phyloP scores from a whole-genome alignment of 1,140 invertebrate species.

The Parapsyche elsis region DNA sequence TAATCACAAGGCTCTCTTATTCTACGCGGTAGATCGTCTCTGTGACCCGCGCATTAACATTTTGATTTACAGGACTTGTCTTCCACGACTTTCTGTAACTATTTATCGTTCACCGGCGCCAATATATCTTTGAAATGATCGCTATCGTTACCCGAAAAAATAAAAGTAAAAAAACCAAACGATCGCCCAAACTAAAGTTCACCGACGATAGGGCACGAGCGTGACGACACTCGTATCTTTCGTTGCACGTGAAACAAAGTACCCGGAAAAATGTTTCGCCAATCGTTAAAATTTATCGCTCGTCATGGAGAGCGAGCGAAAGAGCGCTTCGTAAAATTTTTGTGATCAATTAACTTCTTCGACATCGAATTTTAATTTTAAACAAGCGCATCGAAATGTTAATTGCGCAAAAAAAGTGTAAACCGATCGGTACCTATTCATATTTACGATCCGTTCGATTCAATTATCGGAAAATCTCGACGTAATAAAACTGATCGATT shows the following conservation, averaged over 20 bases:
- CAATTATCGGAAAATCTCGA: too few species aligned
- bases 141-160: neutral
- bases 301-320: neutral
- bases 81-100: neutral
- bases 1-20: neutral
- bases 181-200: neutral
- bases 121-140: slow-evolving; percentile 11
- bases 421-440: neutral
- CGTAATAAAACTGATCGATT: too few species aligned
- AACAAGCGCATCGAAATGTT: neutral
- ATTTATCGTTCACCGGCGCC: slow-evolving; percentile 1
- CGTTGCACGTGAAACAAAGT: neutral
- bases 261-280: neutral
- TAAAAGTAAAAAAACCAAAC: neutral
- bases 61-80: slow-evolving; percentile 8
- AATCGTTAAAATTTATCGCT: slow-evolving; percentile 26
- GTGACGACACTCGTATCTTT: slow-evolving; percentile 1
- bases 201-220: neutral
- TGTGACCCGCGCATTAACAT: neutral
- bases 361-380: neutral
- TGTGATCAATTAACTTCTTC: neutral
- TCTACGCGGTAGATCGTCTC: neutral
- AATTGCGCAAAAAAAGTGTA: slow-evolving; percentile 15
- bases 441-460: neutral
- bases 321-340: neutral